Evolutionary conservation across 2,797 vertebrate genomes (phyloP), one percentile per base, ranked within the genome.

Genomic region (Sebastes miniatus): DNA sequence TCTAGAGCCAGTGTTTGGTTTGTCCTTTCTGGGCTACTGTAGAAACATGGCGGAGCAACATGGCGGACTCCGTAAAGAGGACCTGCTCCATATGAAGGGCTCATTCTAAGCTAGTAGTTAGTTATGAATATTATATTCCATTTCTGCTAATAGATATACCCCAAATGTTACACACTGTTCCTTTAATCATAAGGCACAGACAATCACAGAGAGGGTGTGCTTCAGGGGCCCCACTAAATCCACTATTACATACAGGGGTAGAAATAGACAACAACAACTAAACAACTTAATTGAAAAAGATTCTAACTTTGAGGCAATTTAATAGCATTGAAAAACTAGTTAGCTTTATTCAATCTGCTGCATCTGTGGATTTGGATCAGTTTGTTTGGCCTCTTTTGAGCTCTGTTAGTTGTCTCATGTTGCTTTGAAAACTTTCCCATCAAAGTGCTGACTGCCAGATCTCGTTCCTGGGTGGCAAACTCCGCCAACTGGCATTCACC

Each of bases 361-460:
- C 52, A 50, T 69, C 47, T 58, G 59, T 52, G 39, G 20, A 58
- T 76, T 56, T 2, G 1, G 75, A 54, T 56, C 20, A 47, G 54
- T 52, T 22, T 32, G 25, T 56, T 29, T 73, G 54, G 36, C 73
- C 64, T 84, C 56, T 25, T 47, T 67, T 18, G 34, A 54, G 57
- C 67, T 73, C 50, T 68, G 34, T 71, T 59, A 10, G 39, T 68
- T 69, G 77, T 84, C 77, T 85, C 80, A 34, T 22, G 76, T 87
- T 84, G 77, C 80, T 68, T 65, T 75, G 39, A 70, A 76, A 69
- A 76, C 50, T 52, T 36, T 22, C 56, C 61, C 68, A 57, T 71
- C 73, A 69, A 65, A 68, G 72, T 64, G 54, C 43, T 71, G 57
- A 63, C 57, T 74, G 29, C 29, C 65, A 65, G 80, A 36, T 22